Percentiles rank a stretch among this genome's conserved stretches.
Evolutionary conservation across 2,888 invertebrate genomes (phyloP).

Genomic region (Nemurella pictetii): DNA sequence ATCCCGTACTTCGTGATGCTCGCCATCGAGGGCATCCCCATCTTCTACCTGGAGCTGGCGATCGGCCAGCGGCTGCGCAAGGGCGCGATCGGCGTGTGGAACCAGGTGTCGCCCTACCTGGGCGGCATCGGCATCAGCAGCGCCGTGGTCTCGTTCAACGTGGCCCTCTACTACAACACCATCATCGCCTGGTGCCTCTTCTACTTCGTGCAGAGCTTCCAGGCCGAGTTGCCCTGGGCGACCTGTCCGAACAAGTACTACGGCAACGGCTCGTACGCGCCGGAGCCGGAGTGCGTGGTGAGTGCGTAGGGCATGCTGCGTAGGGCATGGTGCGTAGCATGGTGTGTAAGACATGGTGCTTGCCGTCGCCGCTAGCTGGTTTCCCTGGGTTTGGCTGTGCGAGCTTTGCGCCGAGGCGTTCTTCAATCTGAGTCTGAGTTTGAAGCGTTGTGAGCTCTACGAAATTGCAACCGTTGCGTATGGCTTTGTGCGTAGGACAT

Average conservation of each 20-base stretch:
- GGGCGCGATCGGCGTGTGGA: constrained; percentile 95
- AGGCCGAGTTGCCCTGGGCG: constrained; percentile 88
- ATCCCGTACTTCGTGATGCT: constrained; percentile 96
- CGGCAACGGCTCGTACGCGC: constrained; percentile 74
- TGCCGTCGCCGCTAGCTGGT: too few relatives aligned
- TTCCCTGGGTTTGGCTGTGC: too few relatives aligned
- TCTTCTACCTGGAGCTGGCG: constrained; percentile 93
- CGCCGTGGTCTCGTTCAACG: constrained; percentile 94
- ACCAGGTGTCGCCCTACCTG: constrained; percentile 85
- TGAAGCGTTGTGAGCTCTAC: too few relatives aligned
- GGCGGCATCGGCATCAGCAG: constrained; percentile 92
- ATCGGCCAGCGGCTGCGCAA: constrained; percentile 92
- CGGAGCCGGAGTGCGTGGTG: constrained; percentile 81
- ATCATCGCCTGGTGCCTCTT: constrained; percentile 98
- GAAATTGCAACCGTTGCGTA: too few relatives aligned
- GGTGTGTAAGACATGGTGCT: too few relatives aligned
- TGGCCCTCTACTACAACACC: constrained; percentile 95
- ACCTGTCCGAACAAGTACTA: constrained; percentile 86
- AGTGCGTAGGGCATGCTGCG: too few relatives aligned
- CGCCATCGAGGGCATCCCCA: constrained; percentile 91
- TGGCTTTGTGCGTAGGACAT: too few relatives aligned
- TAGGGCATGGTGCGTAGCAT: too few relatives aligned
- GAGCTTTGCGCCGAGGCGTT: too few relatives aligned
- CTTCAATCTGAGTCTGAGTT: too few relatives aligned
- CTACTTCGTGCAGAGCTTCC: constrained; percentile 89